Percentiles rank a stretch among this genome's conserved stretches.
Evolutionary conservation across 2,888 invertebrate genomes (phyloP).

Genomic region (Yponomeuta cagnagella): DNA sequence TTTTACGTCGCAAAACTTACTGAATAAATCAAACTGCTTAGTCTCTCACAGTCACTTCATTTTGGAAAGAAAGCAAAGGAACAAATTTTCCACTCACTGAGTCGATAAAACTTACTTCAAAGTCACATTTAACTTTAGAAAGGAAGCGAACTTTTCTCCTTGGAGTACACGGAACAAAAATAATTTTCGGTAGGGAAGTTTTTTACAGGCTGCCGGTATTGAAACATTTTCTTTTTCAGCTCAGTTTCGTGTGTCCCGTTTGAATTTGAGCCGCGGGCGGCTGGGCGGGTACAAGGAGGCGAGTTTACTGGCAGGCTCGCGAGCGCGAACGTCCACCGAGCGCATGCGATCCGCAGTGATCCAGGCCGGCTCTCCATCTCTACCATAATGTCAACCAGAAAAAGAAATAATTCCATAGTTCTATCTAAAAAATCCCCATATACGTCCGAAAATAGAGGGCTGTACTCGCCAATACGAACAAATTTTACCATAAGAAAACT

Average conservation of each 20-base stretch:
- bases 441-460: too few relatives aligned
- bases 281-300: background rate
- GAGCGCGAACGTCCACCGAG: background rate
- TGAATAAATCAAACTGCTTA: background rate
- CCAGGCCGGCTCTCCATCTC: background rate
- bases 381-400: background rate
- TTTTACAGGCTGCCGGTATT: background rate
- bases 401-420: background rate
- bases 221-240: background rate
- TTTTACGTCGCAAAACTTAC: background rate
- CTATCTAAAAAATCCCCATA: too few relatives aligned
- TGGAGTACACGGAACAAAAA: background rate
- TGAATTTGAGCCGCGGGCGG: background rate
- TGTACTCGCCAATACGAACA: too few relatives aligned
- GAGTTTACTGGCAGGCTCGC: background rate
- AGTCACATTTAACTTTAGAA: background rate
- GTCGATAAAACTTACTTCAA: background rate
- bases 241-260: background rate
- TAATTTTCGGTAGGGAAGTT: background rate
- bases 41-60: background rate
- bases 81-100: background rate
- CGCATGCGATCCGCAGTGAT: background rate
- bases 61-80: background rate
- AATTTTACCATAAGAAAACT: too few relatives aligned
- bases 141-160: background rate